These are phyloP conservation scores for Mellivora capensis DNA, from an alignment of 2,113 vertebrate genomes.

Conservation along the genomic window DNA sequence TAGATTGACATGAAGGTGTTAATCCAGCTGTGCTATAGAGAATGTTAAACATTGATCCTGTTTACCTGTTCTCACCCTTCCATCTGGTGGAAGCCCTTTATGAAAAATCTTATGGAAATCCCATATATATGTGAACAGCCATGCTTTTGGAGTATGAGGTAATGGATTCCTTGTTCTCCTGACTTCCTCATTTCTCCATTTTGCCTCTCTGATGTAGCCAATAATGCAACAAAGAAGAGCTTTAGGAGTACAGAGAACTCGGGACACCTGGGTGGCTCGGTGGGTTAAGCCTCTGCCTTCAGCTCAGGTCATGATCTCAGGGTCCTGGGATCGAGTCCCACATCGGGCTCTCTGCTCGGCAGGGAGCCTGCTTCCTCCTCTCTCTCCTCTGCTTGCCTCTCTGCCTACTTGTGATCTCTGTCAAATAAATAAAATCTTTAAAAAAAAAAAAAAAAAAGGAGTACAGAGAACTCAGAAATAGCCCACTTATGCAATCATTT, in stretches of 20 bases:
- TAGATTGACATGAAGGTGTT: background rate
- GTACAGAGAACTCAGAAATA: background rate
- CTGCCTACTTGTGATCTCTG: too few species aligned
- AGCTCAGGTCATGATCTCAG: too few species aligned
- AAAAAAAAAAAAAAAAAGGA: too few species aligned
- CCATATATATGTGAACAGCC: background rate
- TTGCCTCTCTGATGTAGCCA: background rate
- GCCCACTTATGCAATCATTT: background rate
- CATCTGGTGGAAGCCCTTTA: background rate
- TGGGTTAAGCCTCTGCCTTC: too few species aligned
- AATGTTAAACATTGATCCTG: background rate
- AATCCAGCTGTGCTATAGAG: background rate
- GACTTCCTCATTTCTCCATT: background rate
- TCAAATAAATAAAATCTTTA: too few species aligned
- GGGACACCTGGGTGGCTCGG: too few species aligned
- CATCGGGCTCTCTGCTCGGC: too few species aligned
- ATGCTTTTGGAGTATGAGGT: background rate
- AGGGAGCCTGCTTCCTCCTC: too few species aligned
- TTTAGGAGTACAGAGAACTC: background rate
- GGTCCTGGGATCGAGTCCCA: too few species aligned
- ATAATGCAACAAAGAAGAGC: background rate
- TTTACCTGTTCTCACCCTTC: background rate
- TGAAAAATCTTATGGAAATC: background rate
- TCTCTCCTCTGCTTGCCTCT: too few species aligned
- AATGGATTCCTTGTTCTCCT: background rate